These are phyloP conservation scores for Dryadula phaetusa DNA, from an alignment of 2,888 invertebrate genomes.

Conservation along the genomic window DNA sequence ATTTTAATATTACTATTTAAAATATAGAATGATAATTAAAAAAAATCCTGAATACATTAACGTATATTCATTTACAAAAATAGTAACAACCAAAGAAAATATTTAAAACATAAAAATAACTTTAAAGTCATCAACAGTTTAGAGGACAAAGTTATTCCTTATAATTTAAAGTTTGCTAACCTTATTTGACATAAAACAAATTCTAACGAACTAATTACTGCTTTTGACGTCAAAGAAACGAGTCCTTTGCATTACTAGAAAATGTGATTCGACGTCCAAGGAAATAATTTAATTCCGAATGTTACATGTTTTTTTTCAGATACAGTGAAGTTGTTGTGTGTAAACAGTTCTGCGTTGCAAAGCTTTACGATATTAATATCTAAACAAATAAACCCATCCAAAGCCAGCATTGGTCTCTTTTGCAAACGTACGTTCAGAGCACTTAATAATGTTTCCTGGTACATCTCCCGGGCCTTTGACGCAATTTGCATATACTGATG, in stretches of 20 bases:
- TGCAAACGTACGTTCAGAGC: conserved; percentile 49
- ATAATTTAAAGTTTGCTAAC: conserved; percentile 16
- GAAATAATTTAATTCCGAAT: conserved; percentile 30
- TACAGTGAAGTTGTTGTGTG: conserved; percentile 26
- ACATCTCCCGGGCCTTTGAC: conserved; percentile 55
- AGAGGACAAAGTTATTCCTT: conserved; percentile 4
- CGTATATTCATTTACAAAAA: background rate
- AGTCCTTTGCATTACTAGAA: conserved; percentile 23
- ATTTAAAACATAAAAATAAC: background rate
- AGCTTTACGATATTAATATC: conserved; percentile 42
- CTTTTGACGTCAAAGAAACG: conserved; percentile 20
- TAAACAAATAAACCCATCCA: conserved; percentile 38
- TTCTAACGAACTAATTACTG: conserved; percentile 23
- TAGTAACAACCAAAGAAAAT: background rate
- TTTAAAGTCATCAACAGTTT: conserved; percentile 10
- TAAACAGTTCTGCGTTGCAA: conserved; percentile 31
- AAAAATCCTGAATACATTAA: too few species aligned
- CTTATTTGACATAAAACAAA: conserved; percentile 21
- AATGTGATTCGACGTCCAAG: conserved; percentile 30
- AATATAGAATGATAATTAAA: too few species aligned
- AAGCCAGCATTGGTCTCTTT: conserved; percentile 49
- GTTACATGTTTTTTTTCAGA: conserved; percentile 29
- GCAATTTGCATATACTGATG: conserved; percentile 62
- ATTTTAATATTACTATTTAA: background rate
- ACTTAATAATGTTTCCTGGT: conserved; percentile 53